Evolutionary conservation across 2,113 vertebrate species (phyloP), one percentile per base, ranked within the genome.

Genomic region (Nothobranchius furzeri): DNA sequence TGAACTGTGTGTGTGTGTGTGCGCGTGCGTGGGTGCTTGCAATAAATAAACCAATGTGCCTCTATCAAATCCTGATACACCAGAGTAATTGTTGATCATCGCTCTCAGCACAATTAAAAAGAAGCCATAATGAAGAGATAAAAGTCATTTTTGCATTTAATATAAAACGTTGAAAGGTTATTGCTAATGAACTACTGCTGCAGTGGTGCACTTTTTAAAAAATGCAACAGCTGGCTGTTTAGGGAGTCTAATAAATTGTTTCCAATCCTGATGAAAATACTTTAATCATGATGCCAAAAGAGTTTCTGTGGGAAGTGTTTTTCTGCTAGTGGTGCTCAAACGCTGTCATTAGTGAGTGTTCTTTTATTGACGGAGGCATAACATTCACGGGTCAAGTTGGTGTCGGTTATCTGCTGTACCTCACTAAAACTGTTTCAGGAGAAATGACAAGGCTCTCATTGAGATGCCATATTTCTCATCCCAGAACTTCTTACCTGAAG

Each of bases 91-190:
- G 76, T 79, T 77, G 67, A 75, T 86, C 45, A 59, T 64, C 48
- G 35, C 60, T 70, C 51, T 51, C 52, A 64, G 74, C 56, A 56
- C 66, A 76, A 82, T 81, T 70, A 84, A 74, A 72, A 51, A 48
- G 60, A 64, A 75, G 47, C 36, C 20, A 65, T 71, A 85, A 84
- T 76, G 70, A 76, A 70, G 14, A 63, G 64, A 82, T 75, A 79
- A 73, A 82, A 69, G 74, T 85, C 75, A 82, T 83, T 83, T 83
- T 83, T 64, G 61, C 79, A 75, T 81, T 62, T 67, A 68, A 76
- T 79, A 54, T 69, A 40, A 40, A 40, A 40, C 54, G 54, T 65
- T 72, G 48, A 57, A 68, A 56, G 43, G 36, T 57, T 53, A 30
- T 14, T 40, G 47, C 63, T 83, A 81, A 86, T 79, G 77, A 89